Conservation (phyloP, 2,888 invertebrate genomes). For the Pycnomerus fuliginosus region DNA sequence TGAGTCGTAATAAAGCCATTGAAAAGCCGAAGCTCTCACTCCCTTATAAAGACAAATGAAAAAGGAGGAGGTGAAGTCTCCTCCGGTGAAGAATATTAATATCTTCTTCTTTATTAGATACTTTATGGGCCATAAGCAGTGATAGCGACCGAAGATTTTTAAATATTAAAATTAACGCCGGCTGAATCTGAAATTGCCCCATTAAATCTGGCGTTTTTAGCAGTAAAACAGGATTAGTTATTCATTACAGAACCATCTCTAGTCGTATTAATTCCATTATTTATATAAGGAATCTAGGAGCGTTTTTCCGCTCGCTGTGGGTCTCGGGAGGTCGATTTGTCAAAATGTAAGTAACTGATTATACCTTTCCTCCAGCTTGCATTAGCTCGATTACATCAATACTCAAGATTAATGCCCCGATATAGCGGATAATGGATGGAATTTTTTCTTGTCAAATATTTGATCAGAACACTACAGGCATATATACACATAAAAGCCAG, state of each 20-base stretch:
- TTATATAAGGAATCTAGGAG: conserved; percentile 17
- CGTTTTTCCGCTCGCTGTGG: conserved; percentile 3
- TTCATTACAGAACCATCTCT: conserved; percentile 31
- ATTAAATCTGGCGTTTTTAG: conserved; percentile 26
- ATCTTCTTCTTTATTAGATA: conserved; percentile 34
- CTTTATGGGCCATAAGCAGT: conserved; percentile 35
- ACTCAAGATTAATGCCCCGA: conserved; percentile 46
- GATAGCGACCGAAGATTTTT: conserved; percentile 28
- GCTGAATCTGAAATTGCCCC: conserved; percentile 28
- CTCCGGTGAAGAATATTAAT: conserved; percentile 5
- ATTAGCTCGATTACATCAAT: conserved; percentile 50
- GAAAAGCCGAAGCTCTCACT: conserved; percentile 4
- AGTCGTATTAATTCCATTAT: conserved; percentile 30
- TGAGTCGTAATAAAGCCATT: conserved; percentile 5
- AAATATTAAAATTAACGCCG: conserved; percentile 31
- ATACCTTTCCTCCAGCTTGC: conserved; percentile 41
- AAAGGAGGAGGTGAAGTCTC: neutral
- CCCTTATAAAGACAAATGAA: conserved; percentile 6
- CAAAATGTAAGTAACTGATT: conserved; percentile 45
- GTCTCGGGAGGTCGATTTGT: conserved; percentile 42
- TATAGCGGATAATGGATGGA: conserved; percentile 40
- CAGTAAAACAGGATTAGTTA: conserved; percentile 34
- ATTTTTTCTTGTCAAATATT: conserved; percentile 33
- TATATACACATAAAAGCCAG: conserved; percentile 10
- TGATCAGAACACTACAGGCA: conserved; percentile 8